Evolutionary conservation across 2,113 vertebrate species (phyloP).

Genomic region (Lasiurus cinereus): DNA sequence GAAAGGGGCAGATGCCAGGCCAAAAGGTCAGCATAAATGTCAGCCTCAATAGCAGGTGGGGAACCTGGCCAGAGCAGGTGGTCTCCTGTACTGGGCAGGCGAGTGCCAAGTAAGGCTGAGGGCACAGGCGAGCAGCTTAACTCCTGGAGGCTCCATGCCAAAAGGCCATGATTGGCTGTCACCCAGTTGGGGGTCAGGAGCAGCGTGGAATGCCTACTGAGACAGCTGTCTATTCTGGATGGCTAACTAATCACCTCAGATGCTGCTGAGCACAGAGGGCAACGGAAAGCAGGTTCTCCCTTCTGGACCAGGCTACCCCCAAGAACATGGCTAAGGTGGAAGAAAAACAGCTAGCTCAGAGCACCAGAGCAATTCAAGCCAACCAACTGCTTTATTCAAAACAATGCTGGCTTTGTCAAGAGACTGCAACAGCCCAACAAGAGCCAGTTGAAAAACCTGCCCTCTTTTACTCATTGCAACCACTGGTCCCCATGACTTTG

Average conservation of each 20-base stretch:
- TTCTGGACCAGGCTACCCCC: background rate
- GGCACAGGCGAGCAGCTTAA: background rate
- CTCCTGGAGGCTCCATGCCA: background rate
- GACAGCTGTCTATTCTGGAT: background rate
- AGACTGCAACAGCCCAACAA: conserved; percentile 1
- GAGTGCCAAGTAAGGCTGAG: conserved; percentile 29
- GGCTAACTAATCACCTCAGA: background rate
- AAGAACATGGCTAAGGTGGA: background rate
- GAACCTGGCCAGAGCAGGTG: conserved; percentile 57
- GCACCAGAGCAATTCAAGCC: conserved; percentile 31
- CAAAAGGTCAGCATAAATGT: background rate
- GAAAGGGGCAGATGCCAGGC: background rate
- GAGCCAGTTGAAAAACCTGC: conserved; percentile 35
- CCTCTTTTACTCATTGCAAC: conserved; percentile 28
- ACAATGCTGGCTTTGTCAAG: conserved; percentile 66
- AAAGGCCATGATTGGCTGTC: background rate
- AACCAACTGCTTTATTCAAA: conserved; percentile 46
- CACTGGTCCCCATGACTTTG: conserved; percentile 32
- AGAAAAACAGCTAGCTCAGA: conserved; percentile 42
- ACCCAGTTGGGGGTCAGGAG: background rate
- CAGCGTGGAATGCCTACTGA: background rate
- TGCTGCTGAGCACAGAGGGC: background rate
- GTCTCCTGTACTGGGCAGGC: background rate
- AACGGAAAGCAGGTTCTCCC: background rate
- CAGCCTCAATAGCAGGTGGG: background rate